These are phyloP conservation scores for Ceratina australensis DNA, from an alignment of 1,140 invertebrate genomes.

Conservation along the genomic window DNA sequence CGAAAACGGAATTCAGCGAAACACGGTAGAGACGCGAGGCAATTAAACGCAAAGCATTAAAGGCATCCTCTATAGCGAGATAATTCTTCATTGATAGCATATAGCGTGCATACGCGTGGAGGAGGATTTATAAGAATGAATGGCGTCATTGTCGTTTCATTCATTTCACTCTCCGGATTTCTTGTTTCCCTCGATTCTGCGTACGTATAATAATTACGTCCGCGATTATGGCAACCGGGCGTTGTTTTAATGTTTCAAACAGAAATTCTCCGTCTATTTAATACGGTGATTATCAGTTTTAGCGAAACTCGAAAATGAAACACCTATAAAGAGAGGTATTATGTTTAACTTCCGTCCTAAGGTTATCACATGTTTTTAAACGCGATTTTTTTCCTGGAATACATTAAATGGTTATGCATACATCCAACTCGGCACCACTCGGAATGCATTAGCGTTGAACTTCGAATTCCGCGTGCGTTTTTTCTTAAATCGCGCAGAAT, in stretches of 20 bases:
- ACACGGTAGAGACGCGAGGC: neutral
- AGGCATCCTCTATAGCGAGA: constrained; percentile 25
- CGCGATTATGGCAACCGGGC: too few relatives aligned
- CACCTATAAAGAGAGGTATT: too few relatives aligned
- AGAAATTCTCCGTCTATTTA: too few relatives aligned
- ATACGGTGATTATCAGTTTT: too few relatives aligned
- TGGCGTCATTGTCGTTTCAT: constrained; percentile 49
- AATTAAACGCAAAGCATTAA: neutral
- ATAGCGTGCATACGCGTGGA: neutral
- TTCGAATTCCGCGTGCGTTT: neutral
- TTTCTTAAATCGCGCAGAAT: too few relatives aligned
- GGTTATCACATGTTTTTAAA: too few relatives aligned
- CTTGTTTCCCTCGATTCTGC: neutral
- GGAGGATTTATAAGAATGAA: constrained; percentile 44
- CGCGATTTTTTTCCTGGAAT: too few relatives aligned
- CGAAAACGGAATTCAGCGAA: neutral
- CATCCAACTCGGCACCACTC: neutral
- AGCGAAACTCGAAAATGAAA: too few relatives aligned
- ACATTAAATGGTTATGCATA: neutral
- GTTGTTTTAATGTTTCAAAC: too few relatives aligned
- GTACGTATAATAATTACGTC: constrained; percentile 4
- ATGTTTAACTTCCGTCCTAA: too few relatives aligned
- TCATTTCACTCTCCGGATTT: constrained; percentile 42
- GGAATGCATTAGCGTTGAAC: neutral
- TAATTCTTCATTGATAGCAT: constrained; percentile 38